A percentile compares a stretch with the other conserved stretches of the same genome.
phyloP scores from a whole-genome alignment of 2,797 vertebrate genomes.

The Threskiornis aethiopicus region DNA sequence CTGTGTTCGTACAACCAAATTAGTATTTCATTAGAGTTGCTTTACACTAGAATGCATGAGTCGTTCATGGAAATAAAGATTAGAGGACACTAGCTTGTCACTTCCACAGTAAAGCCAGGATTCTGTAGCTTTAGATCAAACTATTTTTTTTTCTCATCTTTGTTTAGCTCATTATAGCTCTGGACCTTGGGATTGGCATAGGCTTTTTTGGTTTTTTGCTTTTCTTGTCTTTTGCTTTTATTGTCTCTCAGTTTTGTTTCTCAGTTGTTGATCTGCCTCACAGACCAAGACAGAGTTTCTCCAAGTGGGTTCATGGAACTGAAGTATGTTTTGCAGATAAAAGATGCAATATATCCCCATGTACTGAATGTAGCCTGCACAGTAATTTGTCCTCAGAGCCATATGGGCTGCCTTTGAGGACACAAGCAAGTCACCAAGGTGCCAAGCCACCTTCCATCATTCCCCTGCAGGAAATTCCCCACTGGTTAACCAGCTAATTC shows the following conservation, averaged over 20 bases:
- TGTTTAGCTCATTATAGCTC: background rate
- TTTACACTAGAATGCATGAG: background rate
- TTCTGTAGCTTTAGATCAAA: background rate
- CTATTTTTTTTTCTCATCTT: background rate
- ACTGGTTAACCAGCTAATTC: background rate
- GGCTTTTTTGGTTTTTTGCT: background rate
- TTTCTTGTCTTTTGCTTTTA: background rate
- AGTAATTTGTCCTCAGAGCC: background rate
- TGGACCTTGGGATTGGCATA: background rate
- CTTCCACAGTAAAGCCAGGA: background rate
- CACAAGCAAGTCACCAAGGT: background rate
- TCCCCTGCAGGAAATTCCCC: background rate
- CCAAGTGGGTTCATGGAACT: background rate
- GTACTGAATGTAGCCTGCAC: background rate
- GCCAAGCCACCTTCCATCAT: background rate
- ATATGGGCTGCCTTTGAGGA: background rate
- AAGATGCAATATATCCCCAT: background rate
- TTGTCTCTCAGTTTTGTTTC: background rate
- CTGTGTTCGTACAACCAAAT: background rate
- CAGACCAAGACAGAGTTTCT: background rate
- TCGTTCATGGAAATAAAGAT: background rate
- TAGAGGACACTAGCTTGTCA: background rate
- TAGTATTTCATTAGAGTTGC: background rate
- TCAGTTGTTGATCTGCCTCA: background rate
- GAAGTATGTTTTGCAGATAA: background rate